Evolutionary conservation across 2,797 vertebrate species (phyloP), one percentile per base, ranked within the genome.

Genomic region (Pseudochirops cupreus): DNA sequence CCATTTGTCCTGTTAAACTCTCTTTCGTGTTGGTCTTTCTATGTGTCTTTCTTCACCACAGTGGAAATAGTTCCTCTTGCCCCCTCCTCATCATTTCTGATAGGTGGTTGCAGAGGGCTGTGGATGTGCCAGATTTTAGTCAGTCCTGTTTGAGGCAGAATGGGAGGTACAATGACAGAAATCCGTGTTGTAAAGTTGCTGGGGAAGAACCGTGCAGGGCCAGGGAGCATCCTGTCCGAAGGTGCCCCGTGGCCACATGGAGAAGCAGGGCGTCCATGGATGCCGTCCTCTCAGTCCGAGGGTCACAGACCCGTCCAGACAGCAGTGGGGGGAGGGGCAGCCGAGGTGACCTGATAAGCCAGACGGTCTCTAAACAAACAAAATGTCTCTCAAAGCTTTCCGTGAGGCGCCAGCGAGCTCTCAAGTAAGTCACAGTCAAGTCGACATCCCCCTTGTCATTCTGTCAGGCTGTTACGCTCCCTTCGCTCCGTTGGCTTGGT

Each of bases 301-400:
- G 97, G 87, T 74, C 39, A 96, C 92, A 82, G 92, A 96, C 94
- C 96, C 93, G 58, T 96, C 96, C 96, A 95, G 53, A 96, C 39
- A 95, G 16, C 93, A 98, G 62, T 96, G 93, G 96, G 97, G 97
- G 98, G 97, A 96, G 97, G 98, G 97, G 93, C 95, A 96, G 67
- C 95, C 95, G 94, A 96, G 97, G 95, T 97, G 93, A 95, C 98
- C 97, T 97, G 96, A 97, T 98, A 96, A 97, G 97, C 98, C 95
- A 98, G 97, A 94, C 93, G 97, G 98, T 96, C 97, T 98, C 98
- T 98, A 98, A 98, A 98, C 97, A 97, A 97, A 97, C 97, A 96
- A 97, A 98, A 98, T 98, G 97, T 97, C 98, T 98, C 97, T 97
- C 98, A 98, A 98, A 98, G 98, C 98, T 98, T 98, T 94, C 97